phyloP scores from a whole-genome alignment of 2,888 invertebrate genomes.

The Papilio gigon region DNA sequence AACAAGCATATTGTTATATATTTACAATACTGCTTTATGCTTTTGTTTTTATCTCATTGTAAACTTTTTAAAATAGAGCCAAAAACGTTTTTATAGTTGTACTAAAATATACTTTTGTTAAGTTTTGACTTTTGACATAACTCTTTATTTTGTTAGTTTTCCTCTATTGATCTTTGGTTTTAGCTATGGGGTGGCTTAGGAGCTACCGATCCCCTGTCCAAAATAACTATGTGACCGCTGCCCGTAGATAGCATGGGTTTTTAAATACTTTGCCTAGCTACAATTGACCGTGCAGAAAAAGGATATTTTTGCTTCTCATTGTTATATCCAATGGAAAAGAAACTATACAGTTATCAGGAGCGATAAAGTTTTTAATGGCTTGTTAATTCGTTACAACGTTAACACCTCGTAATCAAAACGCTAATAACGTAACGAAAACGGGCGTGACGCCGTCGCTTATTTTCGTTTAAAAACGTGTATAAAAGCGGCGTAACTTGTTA shows the following conservation, averaged over 20 bases:
- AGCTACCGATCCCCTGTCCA: no score
- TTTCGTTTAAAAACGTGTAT: slow-evolving; percentile 74
- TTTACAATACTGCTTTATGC: slow-evolving; percentile 8
- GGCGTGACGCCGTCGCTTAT: slow-evolving; percentile 76
- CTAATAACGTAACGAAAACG: slow-evolving; percentile 75
- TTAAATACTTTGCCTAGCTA: no score
- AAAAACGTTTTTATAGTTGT: not conserved
- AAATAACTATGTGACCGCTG: no score
- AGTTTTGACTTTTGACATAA: not conserved
- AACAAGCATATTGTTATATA: slow-evolving; percentile 7
- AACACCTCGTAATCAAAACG: slow-evolving; percentile 78
- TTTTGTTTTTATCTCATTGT: slow-evolving; percentile 8
- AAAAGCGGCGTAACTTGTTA: slow-evolving; percentile 77
- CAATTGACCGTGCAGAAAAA: no score
- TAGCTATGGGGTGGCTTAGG: no score
- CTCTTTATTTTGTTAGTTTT: no score
- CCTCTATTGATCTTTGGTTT: no score
- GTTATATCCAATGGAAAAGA: no score
- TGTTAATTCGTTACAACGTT: slow-evolving; percentile 75
- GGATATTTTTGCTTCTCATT: no score
- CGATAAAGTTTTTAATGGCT: slow-evolving; percentile 65
- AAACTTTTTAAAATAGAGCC: not conserved
- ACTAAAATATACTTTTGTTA: not conserved
- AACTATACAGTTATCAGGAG: slow-evolving; percentile 9
- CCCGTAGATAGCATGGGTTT: no score